Percentiles rank a stretch among this genome's conserved stretches.
Evolutionary conservation across 2,888 invertebrate genomes (phyloP).

Genomic region (Esperia sulphurella): DNA sequence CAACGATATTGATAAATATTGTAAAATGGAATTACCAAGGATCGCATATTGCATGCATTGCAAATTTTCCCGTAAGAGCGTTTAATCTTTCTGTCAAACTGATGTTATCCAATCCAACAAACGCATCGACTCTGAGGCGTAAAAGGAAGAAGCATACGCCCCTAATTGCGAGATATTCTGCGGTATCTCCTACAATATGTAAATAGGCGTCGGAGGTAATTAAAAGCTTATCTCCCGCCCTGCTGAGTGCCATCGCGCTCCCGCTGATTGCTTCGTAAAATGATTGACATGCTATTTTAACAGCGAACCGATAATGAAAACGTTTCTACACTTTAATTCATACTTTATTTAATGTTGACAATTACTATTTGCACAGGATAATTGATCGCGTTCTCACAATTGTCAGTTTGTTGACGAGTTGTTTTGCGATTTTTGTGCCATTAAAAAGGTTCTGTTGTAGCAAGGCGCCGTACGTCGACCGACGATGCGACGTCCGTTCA

Average conservation of each 20-base stretch:
- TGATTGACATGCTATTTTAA: conserved; percentile 76
- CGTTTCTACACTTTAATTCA: conserved; percentile 60
- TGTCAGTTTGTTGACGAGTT: conserved; percentile 66
- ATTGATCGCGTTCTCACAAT: conserved; percentile 78
- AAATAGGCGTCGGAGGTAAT: conserved; percentile 75
- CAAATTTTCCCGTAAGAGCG: conserved; percentile 42
- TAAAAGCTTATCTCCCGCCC: conserved; percentile 73
- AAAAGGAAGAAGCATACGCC: conserved; percentile 70
- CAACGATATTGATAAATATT: too few species aligned
- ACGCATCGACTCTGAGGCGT: conserved; percentile 51
- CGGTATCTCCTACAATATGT: conserved; percentile 73
- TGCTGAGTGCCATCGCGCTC: conserved; percentile 42
- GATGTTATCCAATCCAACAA: conserved; percentile 62
- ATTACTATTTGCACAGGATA: conserved; percentile 74
- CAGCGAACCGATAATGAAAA: conserved; percentile 70
- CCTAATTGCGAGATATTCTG: conserved; percentile 74
- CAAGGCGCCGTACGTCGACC: conserved; percentile 46
- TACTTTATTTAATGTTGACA: conserved; percentile 70
- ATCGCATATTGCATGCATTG: conserved; percentile 22
- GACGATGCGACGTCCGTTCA: neutral
- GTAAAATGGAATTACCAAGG: too few species aligned
- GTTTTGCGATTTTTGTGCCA: conserved; percentile 56
- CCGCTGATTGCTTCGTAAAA: conserved; percentile 71
- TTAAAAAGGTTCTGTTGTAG: conserved; percentile 47
- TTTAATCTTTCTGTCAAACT: conserved; percentile 66